phyloP scores from a whole-genome alignment of 2,888 invertebrate genomes.

The Marasmarcha lunaedactyla region DNA sequence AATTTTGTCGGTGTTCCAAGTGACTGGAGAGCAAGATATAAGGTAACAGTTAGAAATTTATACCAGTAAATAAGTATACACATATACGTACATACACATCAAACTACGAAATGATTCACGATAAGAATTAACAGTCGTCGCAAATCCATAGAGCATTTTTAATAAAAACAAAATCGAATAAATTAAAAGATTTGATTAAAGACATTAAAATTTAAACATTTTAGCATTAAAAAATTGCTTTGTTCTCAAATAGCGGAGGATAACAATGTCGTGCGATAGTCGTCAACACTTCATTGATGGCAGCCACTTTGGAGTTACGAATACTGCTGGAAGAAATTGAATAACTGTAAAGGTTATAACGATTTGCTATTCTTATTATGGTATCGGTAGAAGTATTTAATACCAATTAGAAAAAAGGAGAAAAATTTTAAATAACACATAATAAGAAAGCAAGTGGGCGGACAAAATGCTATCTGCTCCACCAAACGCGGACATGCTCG shows the following conservation, averaged over 20 bases:
- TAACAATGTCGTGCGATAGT: slow-evolving; percentile 18
- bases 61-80: slow-evolving; percentile 47
- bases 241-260: slow-evolving; percentile 1
- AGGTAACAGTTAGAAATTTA: slow-evolving; percentile 44
- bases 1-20: slow-evolving; percentile 57
- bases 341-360: slow-evolving; percentile 45
- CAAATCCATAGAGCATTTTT: slow-evolving; percentile 59
- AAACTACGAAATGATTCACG: slow-evolving; percentile 65
- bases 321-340: slow-evolving; percentile 59
- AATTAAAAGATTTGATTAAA: neutral
- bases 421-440: slow-evolving; percentile 25
- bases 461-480: slow-evolving; percentile 58
- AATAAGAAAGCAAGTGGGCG: slow-evolving; percentile 65
- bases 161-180: slow-evolving; percentile 10
- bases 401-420: neutral
- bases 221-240: slow-evolving; percentile 3
- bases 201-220: neutral
- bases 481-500: slow-evolving; percentile 66
- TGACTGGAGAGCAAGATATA: slow-evolving; percentile 36
- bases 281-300: slow-evolving; percentile 32
- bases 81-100: slow-evolving; percentile 67
- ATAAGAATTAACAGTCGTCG: slow-evolving; percentile 61
- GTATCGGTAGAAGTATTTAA: neutral
- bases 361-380: slow-evolving; percentile 61
- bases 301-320: slow-evolving; percentile 65